phyloP scores from a whole-genome alignment of 2,797 vertebrate species.

The Pelochelys cantorii region DNA sequence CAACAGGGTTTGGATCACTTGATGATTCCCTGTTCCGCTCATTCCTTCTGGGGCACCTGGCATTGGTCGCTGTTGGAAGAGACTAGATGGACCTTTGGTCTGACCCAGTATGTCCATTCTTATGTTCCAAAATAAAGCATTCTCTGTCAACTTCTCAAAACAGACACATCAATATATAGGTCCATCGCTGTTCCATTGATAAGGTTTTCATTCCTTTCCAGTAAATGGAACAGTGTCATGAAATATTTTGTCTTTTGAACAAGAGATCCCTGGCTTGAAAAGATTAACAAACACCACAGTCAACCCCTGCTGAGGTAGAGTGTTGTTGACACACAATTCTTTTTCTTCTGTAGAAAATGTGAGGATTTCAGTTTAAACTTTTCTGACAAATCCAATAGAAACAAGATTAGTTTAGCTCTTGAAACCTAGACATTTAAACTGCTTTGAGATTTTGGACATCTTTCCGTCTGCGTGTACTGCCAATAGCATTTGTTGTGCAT shows the following conservation, averaged over 20 bases:
- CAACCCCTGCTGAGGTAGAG: background rate
- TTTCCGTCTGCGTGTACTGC: conserved; percentile 18
- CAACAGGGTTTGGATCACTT: no score
- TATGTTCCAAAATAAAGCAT: background rate
- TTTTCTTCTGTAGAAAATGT: background rate
- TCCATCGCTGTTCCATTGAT: background rate
- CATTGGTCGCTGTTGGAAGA: no score
- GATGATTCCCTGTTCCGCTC: no score
- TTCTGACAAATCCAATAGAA: background rate
- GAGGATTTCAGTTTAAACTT: background rate
- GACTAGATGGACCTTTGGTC: no score
- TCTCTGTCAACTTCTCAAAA: background rate
- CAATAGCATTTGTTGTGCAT: conserved; percentile 14
- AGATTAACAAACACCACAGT: background rate
- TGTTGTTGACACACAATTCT: background rate
- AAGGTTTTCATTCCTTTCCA: background rate
- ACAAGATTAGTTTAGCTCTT: background rate
- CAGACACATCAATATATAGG: background rate
- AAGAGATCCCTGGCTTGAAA: background rate
- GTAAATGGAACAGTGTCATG: background rate
- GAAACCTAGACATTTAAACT: background rate
- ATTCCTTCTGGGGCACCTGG: no score
- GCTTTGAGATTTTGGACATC: background rate
- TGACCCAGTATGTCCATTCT: no score
- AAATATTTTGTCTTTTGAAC: background rate